Conservation (phyloP, 2,888 invertebrate species). For the Yponomeuta sedellus region DNA sequence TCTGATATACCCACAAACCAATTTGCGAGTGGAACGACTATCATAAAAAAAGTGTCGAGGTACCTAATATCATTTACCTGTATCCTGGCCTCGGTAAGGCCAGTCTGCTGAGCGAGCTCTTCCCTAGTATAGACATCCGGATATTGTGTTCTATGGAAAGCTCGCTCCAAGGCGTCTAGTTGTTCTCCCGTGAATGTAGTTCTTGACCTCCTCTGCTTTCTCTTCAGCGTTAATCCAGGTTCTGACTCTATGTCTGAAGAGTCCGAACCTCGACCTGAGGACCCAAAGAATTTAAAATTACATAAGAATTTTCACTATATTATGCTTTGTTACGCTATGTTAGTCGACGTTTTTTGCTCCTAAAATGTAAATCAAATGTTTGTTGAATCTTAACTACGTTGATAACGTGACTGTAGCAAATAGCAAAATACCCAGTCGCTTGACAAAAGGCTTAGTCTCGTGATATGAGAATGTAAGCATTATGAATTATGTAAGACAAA, state of each 20-base stretch:
- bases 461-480: not conserved
- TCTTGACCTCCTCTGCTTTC: constrained; percentile 93
- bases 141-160: constrained; percentile 95
- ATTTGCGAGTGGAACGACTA: too few relatives aligned
- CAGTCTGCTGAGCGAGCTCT: constrained; percentile 92
- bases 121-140: constrained; percentile 97
- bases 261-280: constrained; percentile 66
- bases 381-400: not conserved
- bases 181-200: constrained; percentile 97
- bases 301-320: constrained; percentile 15
- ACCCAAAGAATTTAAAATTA: constrained; percentile 18
- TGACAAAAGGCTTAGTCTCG: not conserved
- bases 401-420: not conserved
- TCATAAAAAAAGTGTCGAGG: too few relatives aligned
- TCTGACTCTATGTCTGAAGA: constrained; percentile 90
- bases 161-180: constrained; percentile 91
- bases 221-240: constrained; percentile 91
- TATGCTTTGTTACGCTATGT: too few relatives aligned
- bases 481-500: not conserved
- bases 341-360: not conserved
- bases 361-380: not conserved
- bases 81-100: constrained; percentile 94
- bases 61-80: constrained; percentile 75
- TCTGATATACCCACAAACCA: too few relatives aligned
- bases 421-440: not conserved